Evolutionary conservation across 2,113 vertebrate species (phyloP).

Genomic region (Elachura formosa): DNA sequence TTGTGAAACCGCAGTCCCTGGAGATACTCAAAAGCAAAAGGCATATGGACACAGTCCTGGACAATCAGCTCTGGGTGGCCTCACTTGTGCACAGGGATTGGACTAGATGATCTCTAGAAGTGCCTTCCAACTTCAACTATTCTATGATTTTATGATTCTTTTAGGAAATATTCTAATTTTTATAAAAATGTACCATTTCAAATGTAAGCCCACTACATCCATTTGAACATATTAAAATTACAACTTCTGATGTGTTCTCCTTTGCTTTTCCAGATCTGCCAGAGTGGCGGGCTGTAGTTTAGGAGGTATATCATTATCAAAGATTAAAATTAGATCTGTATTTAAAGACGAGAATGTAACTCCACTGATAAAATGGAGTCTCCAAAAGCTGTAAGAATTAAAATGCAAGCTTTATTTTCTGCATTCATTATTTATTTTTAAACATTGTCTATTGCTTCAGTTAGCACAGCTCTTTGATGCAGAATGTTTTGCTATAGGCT

Average conservation of each 20-base stretch:
- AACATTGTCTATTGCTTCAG: not conserved
- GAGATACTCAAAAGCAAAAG: not conserved
- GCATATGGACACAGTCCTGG: fast-evolving
- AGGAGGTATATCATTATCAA: not conserved
- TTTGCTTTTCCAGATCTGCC: not conserved
- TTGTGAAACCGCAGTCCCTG: not conserved
- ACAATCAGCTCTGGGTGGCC: not conserved
- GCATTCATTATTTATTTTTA: conserved; percentile 18
- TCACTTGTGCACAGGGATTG: not conserved
- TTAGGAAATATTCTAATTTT: not conserved
- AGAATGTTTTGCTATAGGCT: conserved; percentile 42
- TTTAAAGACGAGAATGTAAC: not conserved
- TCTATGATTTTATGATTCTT: not conserved
- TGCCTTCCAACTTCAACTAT: not conserved
- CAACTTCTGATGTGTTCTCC: not conserved
- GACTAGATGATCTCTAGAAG: not conserved
- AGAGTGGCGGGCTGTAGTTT: not conserved
- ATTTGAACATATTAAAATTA: not conserved
- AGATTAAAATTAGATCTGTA: not conserved
- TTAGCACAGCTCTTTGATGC: conserved; percentile 34
- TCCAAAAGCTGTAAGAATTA: not conserved
- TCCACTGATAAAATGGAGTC: not conserved
- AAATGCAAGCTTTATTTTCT: conserved; percentile 22
- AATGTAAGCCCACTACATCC: not conserved
- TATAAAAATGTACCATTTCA: not conserved